phyloP scores from a whole-genome alignment of 2,888 invertebrate genomes.

The Hyppa rectilinea region DNA sequence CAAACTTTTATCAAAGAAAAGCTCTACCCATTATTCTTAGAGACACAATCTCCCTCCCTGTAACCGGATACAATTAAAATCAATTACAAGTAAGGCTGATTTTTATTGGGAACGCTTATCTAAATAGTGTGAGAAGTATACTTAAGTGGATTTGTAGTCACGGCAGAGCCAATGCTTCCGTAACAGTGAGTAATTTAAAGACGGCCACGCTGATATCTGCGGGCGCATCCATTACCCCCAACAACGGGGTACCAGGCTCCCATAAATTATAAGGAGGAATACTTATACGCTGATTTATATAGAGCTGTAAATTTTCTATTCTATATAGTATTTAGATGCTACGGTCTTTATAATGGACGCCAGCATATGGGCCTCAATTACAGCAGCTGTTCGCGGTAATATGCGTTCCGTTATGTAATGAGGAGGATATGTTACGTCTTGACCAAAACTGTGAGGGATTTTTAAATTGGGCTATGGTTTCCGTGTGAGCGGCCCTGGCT shows the following conservation, averaged over 20 bases:
- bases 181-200: constrained; percentile 88
- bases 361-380: constrained; percentile 54
- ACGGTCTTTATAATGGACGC: constrained; percentile 57
- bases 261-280: constrained; percentile 87
- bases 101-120: constrained; percentile 83
- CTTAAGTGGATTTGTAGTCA: constrained; percentile 86
- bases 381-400: constrained; percentile 45
- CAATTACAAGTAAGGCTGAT: constrained; percentile 83
- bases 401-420: constrained; percentile 45
- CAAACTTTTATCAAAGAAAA: constrained; percentile 18
- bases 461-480: constrained; percentile 36
- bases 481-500: neutral
- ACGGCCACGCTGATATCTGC: constrained; percentile 87
- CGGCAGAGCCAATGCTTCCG: constrained; percentile 84
- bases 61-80: constrained; percentile 80
- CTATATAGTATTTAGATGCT: constrained; percentile 69
- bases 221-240: constrained; percentile 87
- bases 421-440: constrained; percentile 43
- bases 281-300: constrained; percentile 88
- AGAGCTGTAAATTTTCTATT: constrained; percentile 81
- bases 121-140: constrained; percentile 86
- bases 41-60: constrained; percentile 45
- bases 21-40: constrained; percentile 24
- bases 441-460: constrained; percentile 49
- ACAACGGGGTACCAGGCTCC: constrained; percentile 83